Base-by-base conservation (phyloP, 2,797 vertebrate species). In the Enteromius afrohamiltoni region DNA sequence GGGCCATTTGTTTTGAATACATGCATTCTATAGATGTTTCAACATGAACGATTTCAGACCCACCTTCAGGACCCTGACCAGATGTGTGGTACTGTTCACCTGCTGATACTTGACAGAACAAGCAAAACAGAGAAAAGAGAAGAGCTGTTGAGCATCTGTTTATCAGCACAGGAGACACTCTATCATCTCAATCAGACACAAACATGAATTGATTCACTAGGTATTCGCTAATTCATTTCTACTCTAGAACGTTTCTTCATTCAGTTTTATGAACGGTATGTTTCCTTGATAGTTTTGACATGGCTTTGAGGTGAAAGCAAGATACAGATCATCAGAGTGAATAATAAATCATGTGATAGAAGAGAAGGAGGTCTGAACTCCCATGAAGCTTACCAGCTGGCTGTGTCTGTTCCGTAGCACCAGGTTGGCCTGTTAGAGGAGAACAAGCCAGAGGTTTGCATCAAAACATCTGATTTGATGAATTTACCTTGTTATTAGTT, bases 1-100 rank as follows among this genome's bases (percentile, higher is more conserved):
- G 11, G 29, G 49, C 5, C 6, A 6, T 74, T 16, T 58, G 37
- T 60, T 58, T 60, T 19, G 34, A 47, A 42, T 77, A 21, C 45
- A 17, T 13, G 2, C 11, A 45, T 34, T n/a, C 2, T 4, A 53
- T 23, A 26, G 45, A 34, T 51, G 2, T 79, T 23, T 67, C 51
- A 62, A 49, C 45, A 31, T 58, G 60, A 77, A 49, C 10, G 8
- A 45, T 71, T 74, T 75, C 55, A 14, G 23, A 83, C 88, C 51
- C 78, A 96, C 95, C 95, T 95, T 96, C 93, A 96, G 92, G 92
- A 96, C 95, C 92, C 93, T 93, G 94, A 95, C 94, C 93, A 94
- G 93, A 93, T 93, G 94, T 91, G 93, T 94, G 87, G 94, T 94
- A 92, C 91, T 94, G 94, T 95, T 95, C 94, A 94, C 93, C 93